Evolutionary conservation across 2,888 invertebrate species (phyloP).

Genomic region (Drosophila yooni): DNA sequence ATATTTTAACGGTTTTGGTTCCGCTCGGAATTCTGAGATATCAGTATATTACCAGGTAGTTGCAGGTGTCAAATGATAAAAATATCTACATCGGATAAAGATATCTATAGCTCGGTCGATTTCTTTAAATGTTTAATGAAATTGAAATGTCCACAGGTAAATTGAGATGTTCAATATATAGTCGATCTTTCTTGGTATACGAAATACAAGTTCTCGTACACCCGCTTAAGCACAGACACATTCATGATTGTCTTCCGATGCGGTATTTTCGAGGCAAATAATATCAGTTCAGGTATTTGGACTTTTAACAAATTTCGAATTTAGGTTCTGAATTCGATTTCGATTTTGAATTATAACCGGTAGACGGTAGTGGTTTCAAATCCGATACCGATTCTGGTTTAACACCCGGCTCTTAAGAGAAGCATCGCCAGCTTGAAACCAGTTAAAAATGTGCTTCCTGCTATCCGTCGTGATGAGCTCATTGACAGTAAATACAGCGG

Average conservation of each 20-base stretch:
- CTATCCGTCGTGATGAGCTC: slow-evolving; percentile 38
- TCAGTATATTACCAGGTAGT: not conserved
- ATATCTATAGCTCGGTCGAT: too few relatives aligned
- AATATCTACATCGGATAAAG: not conserved
- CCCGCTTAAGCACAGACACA: not conserved
- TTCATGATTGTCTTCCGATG: not conserved
- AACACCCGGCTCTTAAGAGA: slow-evolving; percentile 1
- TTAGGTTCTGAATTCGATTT: not conserved
- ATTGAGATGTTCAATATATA: not conserved
- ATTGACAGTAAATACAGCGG: not conserved
- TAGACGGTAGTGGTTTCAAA: not conserved
- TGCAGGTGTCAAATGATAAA: not conserved
- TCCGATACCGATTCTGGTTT: not conserved
- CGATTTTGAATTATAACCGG: not conserved
- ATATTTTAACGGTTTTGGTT: not conserved
- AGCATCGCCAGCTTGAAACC: slow-evolving; percentile 15
- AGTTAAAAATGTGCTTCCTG: slow-evolving; percentile 48
- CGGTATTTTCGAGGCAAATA: not conserved
- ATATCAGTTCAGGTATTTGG: not conserved
- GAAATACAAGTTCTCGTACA: not conserved
- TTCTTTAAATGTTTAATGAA: not conserved
- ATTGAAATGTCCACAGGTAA: not conserved
- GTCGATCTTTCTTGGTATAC: not conserved
- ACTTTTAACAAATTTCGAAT: not conserved
- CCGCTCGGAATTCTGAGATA: not conserved